Conservation (phyloP, 2,113 vertebrate genomes). For the Azemiops feae region DNA sequence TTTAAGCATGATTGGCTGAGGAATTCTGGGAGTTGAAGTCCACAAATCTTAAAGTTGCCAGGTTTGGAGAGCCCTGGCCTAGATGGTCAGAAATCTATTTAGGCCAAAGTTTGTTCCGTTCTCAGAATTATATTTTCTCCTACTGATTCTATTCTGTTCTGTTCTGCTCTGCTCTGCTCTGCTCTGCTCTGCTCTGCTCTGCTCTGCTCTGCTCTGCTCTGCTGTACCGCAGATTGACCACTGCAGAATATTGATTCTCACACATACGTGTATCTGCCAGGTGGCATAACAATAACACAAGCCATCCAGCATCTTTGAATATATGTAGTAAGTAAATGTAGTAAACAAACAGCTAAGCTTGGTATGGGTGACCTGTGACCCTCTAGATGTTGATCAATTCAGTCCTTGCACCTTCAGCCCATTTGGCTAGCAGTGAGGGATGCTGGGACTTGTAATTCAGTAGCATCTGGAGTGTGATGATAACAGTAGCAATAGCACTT, state of each 20-base stretch:
- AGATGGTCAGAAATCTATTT: neutral
- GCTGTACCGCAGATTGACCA: neutral
- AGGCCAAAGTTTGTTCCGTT: neutral
- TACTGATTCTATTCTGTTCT: neutral
- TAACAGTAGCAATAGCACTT: neutral
- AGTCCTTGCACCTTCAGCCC: neutral
- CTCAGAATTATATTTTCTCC: neutral
- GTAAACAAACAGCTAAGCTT: neutral
- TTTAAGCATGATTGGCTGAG: neutral
- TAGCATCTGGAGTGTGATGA: neutral
- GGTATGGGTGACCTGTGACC: neutral
- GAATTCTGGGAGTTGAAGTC: neutral
- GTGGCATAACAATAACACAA: neutral
- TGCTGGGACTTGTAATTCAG: neutral
- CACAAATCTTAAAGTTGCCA: neutral
- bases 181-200: too few relatives aligned
- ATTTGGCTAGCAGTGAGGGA: neutral
- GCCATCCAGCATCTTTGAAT: neutral
- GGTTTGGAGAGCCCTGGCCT: neutral
- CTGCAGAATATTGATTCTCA: neutral
- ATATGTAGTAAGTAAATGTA: neutral
- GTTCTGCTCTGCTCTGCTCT: too few relatives aligned
- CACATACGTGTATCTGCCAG: neutral
- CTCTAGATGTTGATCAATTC: neutral
- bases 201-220: neutral